phyloP scores from a whole-genome alignment of 2,888 invertebrate species.

The Nipponacmea schrenckii region DNA sequence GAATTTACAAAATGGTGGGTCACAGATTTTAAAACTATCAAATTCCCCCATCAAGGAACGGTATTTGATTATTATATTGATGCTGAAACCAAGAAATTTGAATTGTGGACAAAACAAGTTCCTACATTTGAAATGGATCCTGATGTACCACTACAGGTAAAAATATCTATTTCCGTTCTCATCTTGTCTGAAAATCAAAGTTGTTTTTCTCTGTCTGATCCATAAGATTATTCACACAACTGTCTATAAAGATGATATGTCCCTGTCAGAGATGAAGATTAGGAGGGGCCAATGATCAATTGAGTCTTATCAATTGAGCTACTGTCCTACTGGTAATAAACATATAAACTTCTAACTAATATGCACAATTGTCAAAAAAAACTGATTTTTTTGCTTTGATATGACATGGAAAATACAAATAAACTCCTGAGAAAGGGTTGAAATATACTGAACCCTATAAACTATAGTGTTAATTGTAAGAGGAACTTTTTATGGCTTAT shows the following conservation, averaged over 20 bases:
- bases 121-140: conserved; percentile 91
- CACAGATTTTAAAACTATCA: conserved; percentile 93
- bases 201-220: background rate
- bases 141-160: conserved; percentile 87
- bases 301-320: too few species aligned
- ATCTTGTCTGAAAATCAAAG: background rate
- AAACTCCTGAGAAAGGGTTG: too few species aligned
- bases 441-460: too few species aligned
- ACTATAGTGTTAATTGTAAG: too few species aligned
- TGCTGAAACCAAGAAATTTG: conserved; percentile 87
- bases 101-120: conserved; percentile 88
- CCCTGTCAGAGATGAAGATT: background rate
- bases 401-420: too few species aligned
- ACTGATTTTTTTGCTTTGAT: too few species aligned
- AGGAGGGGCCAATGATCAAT: background rate
- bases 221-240: background rate
- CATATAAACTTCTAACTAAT: too few species aligned
- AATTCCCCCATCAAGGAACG: conserved; percentile 89
- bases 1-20: conserved; percentile 99
- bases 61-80: conserved; percentile 97
- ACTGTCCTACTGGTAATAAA: too few species aligned
- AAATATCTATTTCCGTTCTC: background rate
- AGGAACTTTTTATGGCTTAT: too few species aligned
- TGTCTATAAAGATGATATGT: background rate
- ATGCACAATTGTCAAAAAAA: too few species aligned